These are phyloP conservation scores for Chaenocephalus aceratus DNA, from an alignment of 2,113 vertebrate genomes.

Conservation along the genomic window DNA sequence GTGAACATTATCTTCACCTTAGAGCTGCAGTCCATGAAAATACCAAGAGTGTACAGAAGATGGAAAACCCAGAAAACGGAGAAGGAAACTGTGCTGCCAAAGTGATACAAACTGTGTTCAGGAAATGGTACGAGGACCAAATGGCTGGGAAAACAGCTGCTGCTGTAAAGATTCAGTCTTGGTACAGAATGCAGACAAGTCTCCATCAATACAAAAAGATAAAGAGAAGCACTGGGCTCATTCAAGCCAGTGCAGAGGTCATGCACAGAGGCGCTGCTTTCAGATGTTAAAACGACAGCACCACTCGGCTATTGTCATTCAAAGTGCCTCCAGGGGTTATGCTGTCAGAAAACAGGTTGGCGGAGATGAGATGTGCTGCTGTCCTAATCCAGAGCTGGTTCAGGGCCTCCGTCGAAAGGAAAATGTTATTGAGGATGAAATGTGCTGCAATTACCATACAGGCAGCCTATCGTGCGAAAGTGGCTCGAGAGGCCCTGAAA, in stretches of 20 bases:
- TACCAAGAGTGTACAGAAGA: conserved; percentile 86
- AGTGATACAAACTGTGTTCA: conserved; percentile 86
- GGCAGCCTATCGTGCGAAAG: conserved; percentile 84
- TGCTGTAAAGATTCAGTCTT: conserved; percentile 88
- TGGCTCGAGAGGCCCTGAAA: conserved; percentile 76
- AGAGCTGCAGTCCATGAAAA: conserved; percentile 74
- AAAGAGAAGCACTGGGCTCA: conserved; percentile 66
- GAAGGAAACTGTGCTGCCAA: conserved; percentile 73
- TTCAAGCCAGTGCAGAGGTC: conserved; percentile 90
- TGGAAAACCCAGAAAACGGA: conserved; percentile 80
- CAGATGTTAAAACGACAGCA: conserved; percentile 69
- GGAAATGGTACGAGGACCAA: conserved; percentile 80
- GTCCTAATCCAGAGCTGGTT: conserved; percentile 89
- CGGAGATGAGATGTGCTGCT: conserved; percentile 68
- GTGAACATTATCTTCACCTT: conserved; percentile 73
- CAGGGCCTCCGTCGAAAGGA: conserved; percentile 72
- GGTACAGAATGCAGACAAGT: conserved; percentile 81
- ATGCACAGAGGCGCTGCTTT: conserved; percentile 63
- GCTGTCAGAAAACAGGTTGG: conserved; percentile 75
- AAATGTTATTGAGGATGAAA: conserved; percentile 77
- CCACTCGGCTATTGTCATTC: conserved; percentile 85
- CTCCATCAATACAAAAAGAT: conserved; percentile 69
- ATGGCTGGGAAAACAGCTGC: conserved; percentile 66
- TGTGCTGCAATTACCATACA: conserved; percentile 85
- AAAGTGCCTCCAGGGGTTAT: conserved; percentile 86